These are phyloP conservation scores for Semicossyphus pulcher DNA, from an alignment of 2,113 vertebrate species.

Conservation along the genomic window DNA sequence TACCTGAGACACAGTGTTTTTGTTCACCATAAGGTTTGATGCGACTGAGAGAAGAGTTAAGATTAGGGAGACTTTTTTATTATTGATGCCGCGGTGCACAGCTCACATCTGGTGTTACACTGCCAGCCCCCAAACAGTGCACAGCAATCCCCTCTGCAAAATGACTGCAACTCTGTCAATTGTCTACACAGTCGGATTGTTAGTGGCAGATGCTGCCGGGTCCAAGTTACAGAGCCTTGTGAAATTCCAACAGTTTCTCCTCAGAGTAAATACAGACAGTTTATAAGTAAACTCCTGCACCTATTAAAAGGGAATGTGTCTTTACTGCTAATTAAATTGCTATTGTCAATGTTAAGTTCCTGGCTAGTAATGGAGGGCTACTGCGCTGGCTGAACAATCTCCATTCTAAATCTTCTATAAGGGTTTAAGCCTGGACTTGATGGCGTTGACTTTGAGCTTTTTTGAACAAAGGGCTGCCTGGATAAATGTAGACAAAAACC, in stretches of 20 bases:
- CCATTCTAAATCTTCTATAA: not conserved
- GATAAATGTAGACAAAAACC: constrained; percentile 80
- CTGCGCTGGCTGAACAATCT: constrained; percentile 5
- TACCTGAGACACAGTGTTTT: constrained; percentile 74
- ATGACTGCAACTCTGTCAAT: constrained; percentile 65
- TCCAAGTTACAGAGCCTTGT: constrained; percentile 62
- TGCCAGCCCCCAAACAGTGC: constrained; percentile 65
- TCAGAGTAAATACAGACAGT: constrained; percentile 63
- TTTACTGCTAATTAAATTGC: constrained; percentile 58
- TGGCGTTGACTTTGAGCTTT: constrained; percentile 78
- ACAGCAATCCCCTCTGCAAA: constrained; percentile 59
- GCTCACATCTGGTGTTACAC: constrained; percentile 75
- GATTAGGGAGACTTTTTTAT: constrained; percentile 77
- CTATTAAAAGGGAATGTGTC: constrained; percentile 45
- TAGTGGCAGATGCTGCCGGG: constrained; percentile 47
- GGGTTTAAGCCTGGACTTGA: constrained; percentile 77
- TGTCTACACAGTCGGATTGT: constrained; percentile 62
- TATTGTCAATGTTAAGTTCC: constrained; percentile 20
- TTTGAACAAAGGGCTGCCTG: constrained; percentile 71
- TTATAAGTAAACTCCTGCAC: constrained; percentile 50
- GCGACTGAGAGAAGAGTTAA: constrained; percentile 74
- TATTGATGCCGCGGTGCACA: constrained; percentile 74
- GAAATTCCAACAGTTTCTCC: constrained; percentile 71
- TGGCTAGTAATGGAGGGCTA: not conserved
- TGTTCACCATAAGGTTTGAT: constrained; percentile 76